Evolutionary conservation across 2,888 invertebrate species (phyloP), one percentile per base, ranked within the genome.

Genomic region (Zygogramma bicolorata): DNA sequence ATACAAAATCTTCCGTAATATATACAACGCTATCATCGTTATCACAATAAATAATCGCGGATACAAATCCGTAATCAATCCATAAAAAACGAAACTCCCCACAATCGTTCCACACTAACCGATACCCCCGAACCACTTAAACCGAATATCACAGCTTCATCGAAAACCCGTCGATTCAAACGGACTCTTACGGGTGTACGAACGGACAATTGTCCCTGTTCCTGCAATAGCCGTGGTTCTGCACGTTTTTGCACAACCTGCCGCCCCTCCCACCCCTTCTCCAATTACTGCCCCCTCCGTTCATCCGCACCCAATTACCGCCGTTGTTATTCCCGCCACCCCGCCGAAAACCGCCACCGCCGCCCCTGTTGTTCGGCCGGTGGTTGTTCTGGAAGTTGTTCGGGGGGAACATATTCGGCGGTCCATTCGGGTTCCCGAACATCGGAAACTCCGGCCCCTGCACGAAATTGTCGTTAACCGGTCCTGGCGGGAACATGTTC

Each of bases 151-250:
- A 75, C 77, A 81, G 20, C 42, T 15, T 25, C 70, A 61, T 68
- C 70, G 66, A 68, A 73, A 74, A 62, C 63, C 15, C 38, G 60
- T 57, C 46, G 22, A 62, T 34, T 34, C 18, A 42, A 25, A 62
- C 31, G 59, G 38, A 20, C 22, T 8, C 31, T 59, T 69, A 71
- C 8, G 94, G 94, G 89, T 97, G 97, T 79, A 95, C 88, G 86
- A 94, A 97, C 66, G 92, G 91, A 87, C 97, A 97, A 79, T 92
- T 92, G 80, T 94, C 94, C 68, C 94, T 95, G 84, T 94, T 92
- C 63, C 94, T 89, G 87, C 97, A 97, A 74, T 92, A 94, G 0
- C 96, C 96, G 80, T 91, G 92, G 81, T 93, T 92, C 84, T 93
- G 92, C 82, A 94, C 94, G 85, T 94, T 93, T 84, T 94, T 92